A percentile compares a stretch with the other conserved stretches of the same genome.
Conservation (phyloP, 2,797 vertebrate genomes). For the Aphelocoma californica region DNA sequence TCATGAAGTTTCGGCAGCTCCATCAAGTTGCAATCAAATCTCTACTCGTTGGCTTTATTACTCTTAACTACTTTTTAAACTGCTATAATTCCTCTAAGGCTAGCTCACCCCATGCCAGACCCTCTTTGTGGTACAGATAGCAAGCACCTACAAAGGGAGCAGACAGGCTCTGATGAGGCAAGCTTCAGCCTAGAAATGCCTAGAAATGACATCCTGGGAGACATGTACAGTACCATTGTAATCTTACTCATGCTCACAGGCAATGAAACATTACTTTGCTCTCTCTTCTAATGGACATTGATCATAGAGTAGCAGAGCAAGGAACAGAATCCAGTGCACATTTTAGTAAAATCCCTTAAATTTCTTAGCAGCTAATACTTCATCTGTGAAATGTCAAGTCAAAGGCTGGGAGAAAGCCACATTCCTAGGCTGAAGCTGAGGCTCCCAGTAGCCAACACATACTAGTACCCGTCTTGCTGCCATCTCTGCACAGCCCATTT, state of each 20-base stretch:
- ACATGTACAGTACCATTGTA: neutral
- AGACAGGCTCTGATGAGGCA: neutral
- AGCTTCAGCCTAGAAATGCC: neutral
- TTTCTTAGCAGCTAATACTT: neutral
- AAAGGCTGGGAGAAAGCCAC: neutral
- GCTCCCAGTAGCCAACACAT: neutral
- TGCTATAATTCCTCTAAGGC: neutral
- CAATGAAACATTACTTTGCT: neutral
- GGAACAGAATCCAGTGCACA: neutral
- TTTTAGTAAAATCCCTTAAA: neutral
- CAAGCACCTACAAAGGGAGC: neutral
- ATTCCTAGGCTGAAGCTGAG: neutral
- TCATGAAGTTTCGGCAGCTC: constrained; percentile 5
- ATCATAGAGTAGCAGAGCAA: neutral
- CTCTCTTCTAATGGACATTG: neutral
- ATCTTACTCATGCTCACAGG: neutral
- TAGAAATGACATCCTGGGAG: neutral
- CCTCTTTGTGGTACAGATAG: neutral
- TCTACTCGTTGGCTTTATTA: neutral
- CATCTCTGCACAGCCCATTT: neutral
- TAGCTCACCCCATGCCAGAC: neutral
- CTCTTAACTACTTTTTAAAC: neutral
- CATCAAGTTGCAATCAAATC: neutral
- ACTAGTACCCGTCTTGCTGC: neutral
- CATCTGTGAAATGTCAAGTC: neutral